Evolutionary conservation across 2,113 vertebrate genomes (phyloP).

Genomic region (Strix uralensis): DNA sequence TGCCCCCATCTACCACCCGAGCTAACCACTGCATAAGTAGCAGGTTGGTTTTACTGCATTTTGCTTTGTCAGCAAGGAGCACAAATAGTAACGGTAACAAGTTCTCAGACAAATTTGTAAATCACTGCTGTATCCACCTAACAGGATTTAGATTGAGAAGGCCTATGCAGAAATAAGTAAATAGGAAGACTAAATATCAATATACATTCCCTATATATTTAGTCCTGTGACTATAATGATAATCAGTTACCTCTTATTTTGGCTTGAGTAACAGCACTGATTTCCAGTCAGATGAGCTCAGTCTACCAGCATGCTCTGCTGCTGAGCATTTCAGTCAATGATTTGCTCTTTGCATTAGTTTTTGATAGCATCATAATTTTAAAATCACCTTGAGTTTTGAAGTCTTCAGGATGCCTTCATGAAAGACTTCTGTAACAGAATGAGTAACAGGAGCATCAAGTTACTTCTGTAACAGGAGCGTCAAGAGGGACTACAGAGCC

Average conservation of each 20-base stretch:
- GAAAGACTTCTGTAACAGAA: neutral
- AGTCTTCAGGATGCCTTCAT: neutral
- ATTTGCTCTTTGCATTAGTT: neutral
- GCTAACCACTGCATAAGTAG: neutral
- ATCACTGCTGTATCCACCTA: neutral
- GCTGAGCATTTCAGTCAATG: neutral
- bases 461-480: neutral
- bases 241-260: neutral
- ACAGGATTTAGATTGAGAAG: neutral
- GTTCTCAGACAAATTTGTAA: neutral
- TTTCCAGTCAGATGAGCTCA: neutral
- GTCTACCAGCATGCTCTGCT: neutral
- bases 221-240: neutral
- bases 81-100: accelerated
- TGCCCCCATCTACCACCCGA: neutral
- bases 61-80: neutral
- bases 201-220: neutral
- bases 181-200: neutral
- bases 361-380: neutral
- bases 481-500: neutral
- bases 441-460: neutral
- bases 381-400: neutral
- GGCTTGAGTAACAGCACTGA: neutral
- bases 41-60: neutral
- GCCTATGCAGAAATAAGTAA: neutral